Base-by-base conservation (phyloP, 2,113 vertebrate genomes). In the Esox niger region DNA sequence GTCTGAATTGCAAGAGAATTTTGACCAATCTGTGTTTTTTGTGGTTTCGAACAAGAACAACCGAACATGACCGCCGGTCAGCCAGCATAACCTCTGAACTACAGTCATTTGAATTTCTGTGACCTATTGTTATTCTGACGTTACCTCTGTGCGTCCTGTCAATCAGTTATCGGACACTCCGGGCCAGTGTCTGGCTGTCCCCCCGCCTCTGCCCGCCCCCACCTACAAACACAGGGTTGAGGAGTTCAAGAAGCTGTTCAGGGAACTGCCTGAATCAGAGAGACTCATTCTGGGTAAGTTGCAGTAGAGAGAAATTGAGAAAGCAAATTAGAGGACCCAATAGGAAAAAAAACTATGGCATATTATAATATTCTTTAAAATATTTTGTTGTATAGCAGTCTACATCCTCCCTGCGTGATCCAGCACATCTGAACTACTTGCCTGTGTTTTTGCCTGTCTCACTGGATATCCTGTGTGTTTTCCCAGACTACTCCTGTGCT, bases 161-260 rank as follows among this genome's bases (percentile, higher is more conserved):
- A 55, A 7, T 21, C 81, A 91, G 89, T 80, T 52, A 68, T 80
- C 70, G 0, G 85, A 89, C 2, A 7, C 66, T 49, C 79, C 77
- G 62, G 70, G 55, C 2, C 84, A 68, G 64, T 83, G 75, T 79
- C 67, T 83, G 0, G 38, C 75, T 0, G 67, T 64, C 0, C 90
- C 93, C 30, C 91, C 94, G 88, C 71, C 91, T 77, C 90, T 94
- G 33, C 87, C 89, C 76, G 38, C 15, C 38, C 89, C 88, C 2
- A 94, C 87, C 68, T 98, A 98, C 85, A 98, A 95, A 86, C 95
- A 95, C 66, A 94, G 89, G 71, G 87, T 87, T 1, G 96, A 97
- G 2, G 95, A 98, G 81, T 96, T 98, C 78, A 95, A 88, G 80
- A 96, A 88, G 83, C 84, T 94, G 47, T 99, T 99, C 78, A 93